Percentiles rank a stretch among this genome's conserved stretches.
These are phyloP conservation scores for Drosophila serrata DNA, from an alignment of 1,140 invertebrate species.

Conservation along the genomic window DNA sequence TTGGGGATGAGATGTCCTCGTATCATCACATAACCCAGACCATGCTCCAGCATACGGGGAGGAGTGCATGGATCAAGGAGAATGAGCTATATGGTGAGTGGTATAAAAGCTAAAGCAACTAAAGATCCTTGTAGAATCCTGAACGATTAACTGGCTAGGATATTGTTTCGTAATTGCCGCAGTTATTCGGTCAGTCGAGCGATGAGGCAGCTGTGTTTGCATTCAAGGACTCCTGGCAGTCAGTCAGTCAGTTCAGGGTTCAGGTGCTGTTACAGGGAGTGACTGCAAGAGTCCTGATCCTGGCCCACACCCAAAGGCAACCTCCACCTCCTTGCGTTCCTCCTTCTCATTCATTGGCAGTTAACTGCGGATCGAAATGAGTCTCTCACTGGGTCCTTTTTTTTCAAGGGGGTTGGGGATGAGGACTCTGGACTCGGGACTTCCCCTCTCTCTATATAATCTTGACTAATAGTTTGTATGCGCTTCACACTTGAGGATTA, in stretches of 20 bases:
- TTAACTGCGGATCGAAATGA: constrained; percentile 18
- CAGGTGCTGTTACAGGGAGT: constrained; percentile 28
- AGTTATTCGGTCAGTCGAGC: constrained; percentile 21
- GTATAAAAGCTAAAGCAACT: too few relatives aligned
- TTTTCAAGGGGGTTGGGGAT: not conserved
- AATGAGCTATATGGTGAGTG: constrained; percentile 83
- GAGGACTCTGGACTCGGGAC: not conserved
- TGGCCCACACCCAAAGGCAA: constrained; percentile 13
- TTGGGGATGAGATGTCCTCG: constrained; percentile 80
- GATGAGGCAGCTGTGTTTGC: constrained; percentile 77
- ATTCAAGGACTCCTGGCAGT: constrained; percentile 29
- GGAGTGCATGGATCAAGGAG: constrained; percentile 81
- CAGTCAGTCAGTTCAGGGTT: constrained; percentile 6
- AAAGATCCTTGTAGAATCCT: not conserved
- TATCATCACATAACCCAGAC: constrained; percentile 83
- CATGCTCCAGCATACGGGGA: constrained; percentile 77
- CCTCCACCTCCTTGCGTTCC: not conserved
- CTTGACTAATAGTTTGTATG: constrained; percentile 83
- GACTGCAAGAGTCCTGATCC: constrained; percentile 19
- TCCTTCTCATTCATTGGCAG: constrained; percentile 2
- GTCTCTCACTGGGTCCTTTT: not conserved
- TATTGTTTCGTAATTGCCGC: constrained; percentile 59
- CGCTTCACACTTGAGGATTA: constrained; percentile 83
- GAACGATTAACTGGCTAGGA: constrained; percentile 24
- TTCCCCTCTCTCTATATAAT: constrained; percentile 53